phyloP scores from a whole-genome alignment of 2,797 vertebrate species.

The Ambastaia sidthimunki region DNA sequence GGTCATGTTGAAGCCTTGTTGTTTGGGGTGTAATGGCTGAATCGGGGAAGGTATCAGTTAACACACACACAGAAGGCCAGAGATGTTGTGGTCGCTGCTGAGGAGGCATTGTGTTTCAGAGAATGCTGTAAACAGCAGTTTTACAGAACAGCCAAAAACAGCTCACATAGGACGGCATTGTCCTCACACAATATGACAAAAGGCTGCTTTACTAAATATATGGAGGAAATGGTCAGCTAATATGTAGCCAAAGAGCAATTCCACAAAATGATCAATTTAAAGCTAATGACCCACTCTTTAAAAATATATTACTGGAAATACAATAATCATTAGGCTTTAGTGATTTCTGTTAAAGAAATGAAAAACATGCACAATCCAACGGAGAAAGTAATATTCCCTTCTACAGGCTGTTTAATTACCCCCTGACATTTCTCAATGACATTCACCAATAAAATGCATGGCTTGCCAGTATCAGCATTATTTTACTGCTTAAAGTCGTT shows the following conservation, averaged over 20 bases:
- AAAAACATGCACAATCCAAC: slow-evolving; percentile 40
- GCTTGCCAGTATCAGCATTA: slow-evolving; percentile 38
- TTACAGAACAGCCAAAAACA: slow-evolving; percentile 38
- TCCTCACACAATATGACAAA: slow-evolving; percentile 30
- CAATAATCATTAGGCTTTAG: slow-evolving; percentile 21
- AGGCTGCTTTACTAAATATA: background rate
- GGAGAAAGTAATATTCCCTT: slow-evolving; percentile 27
- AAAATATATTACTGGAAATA: slow-evolving; percentile 19
- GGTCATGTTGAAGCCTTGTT: slow-evolving; percentile 52
- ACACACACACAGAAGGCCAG: slow-evolving; percentile 36
- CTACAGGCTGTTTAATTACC: slow-evolving; percentile 21
- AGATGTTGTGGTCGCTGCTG: slow-evolving; percentile 48
- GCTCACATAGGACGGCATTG: slow-evolving; percentile 19
- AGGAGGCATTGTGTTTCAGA: slow-evolving; percentile 52
- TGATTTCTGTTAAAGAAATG: slow-evolving; percentile 12
- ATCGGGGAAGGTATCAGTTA: slow-evolving; percentile 54
- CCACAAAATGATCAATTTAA: slow-evolving; percentile 3
- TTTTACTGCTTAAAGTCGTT: slow-evolving; percentile 31
- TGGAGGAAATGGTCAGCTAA: background rate
- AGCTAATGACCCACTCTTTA: background rate
- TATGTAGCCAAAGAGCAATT: background rate
- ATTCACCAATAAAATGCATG: slow-evolving; percentile 14
- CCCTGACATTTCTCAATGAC: slow-evolving; percentile 39
- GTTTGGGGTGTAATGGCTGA: slow-evolving; percentile 54
- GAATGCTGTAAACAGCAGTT: slow-evolving; percentile 48